Conservation (phyloP, 2,797 vertebrate genomes). For the Rhabdomys pumilio region DNA sequence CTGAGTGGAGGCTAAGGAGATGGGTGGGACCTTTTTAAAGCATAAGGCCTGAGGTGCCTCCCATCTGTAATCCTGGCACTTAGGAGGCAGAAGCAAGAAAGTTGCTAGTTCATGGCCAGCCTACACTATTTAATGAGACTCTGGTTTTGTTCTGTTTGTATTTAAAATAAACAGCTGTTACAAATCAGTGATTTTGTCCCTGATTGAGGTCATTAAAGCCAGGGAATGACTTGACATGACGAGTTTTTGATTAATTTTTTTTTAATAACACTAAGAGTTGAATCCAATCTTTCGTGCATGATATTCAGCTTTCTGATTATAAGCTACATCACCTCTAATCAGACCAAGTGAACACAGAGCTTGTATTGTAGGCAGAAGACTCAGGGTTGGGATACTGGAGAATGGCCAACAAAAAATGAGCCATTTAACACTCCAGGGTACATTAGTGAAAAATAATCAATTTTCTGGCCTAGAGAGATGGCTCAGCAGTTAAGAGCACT, state of each 20-base stretch:
- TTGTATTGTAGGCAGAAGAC: neutral
- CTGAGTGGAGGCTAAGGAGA: slow-evolving; percentile 14
- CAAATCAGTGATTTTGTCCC: slow-evolving; percentile 9
- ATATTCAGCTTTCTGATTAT: neutral
- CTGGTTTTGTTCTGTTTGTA: neutral
- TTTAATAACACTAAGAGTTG: neutral
- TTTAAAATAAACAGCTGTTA: slow-evolving; percentile 2
- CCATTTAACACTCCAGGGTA: neutral
- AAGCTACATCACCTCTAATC: neutral
- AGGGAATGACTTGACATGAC: neutral
- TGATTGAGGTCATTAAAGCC: slow-evolving; percentile 26
- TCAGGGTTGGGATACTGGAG: neutral
- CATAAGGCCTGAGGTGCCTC: neutral
- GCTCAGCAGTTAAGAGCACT: neutral
- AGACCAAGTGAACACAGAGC: neutral
- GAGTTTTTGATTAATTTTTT: neutral
- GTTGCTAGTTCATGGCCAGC: neutral
- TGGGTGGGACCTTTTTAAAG: neutral
- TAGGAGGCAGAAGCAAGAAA: neutral
- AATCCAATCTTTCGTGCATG: neutral
- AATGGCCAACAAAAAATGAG: slow-evolving; percentile 29
- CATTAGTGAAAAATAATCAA: neutral
- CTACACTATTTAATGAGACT: neutral
- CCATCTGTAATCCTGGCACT: neutral
- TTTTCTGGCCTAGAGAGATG: neutral